phyloP scores from a whole-genome alignment of 2,113 vertebrate genomes.

The Elephantulus edwardii region DNA sequence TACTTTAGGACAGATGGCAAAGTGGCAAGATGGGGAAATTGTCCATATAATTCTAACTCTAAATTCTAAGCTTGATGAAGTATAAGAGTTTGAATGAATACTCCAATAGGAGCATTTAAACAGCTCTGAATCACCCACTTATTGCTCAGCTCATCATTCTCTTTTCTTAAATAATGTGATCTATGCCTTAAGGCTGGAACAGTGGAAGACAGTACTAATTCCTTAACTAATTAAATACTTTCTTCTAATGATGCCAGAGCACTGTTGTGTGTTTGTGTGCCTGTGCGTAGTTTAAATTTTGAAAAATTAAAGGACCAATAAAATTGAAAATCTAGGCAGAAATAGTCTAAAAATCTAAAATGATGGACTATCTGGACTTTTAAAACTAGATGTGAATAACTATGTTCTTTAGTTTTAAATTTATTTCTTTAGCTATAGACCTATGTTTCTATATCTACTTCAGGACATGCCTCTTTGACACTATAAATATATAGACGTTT shows the following conservation, averaged over 20 bases:
- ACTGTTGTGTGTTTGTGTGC: background rate
- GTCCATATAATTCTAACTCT: constrained; percentile 58
- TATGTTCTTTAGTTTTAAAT: background rate
- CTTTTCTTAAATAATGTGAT: constrained; percentile 64
- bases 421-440: background rate
- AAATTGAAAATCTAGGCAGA: constrained; percentile 20
- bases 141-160: constrained; percentile 36
- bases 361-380: background rate
- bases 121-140: constrained; percentile 48
- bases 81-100: constrained; percentile 36
- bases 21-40: constrained; percentile 62
- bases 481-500: background rate
- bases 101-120: constrained; percentile 36
- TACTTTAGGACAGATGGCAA: constrained; percentile 76
- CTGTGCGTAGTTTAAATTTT: constrained; percentile 21
- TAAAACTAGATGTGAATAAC: background rate
- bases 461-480: background rate
- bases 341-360: background rate
- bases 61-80: constrained; percentile 49
- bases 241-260: background rate
- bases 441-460: background rate
- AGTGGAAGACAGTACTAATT: constrained; percentile 28
- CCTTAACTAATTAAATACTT: constrained; percentile 61
- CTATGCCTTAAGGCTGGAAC: constrained; percentile 1
- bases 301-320: background rate